Evolutionary conservation across 2,888 invertebrate species (phyloP).

Genomic region (Trachelus tabidus): DNA sequence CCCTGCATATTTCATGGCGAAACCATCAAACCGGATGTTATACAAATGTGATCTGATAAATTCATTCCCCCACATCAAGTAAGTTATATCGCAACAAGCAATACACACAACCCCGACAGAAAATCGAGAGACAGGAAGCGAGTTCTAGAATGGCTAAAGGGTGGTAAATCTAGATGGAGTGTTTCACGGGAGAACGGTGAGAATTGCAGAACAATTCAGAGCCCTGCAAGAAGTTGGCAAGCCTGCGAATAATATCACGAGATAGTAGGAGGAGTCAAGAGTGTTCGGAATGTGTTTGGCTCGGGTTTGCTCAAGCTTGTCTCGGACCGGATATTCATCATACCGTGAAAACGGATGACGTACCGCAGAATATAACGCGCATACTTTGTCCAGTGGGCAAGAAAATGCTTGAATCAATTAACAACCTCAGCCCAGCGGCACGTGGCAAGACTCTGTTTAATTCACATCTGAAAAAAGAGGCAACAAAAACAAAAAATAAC

Average conservation of each 20-base stretch:
- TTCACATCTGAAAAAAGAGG: background rate
- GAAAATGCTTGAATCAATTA: background rate
- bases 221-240: conserved; percentile 25
- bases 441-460: background rate
- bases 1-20: background rate
- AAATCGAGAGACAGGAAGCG: background rate
- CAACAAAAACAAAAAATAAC: conserved; percentile 35
- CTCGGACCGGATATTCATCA: background rate
- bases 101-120: background rate
- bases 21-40: background rate
- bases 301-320: background rate
- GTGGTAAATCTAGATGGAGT: background rate
- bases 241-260: conserved; percentile 15
- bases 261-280: background rate
- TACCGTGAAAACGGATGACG: background rate
- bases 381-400: background rate
- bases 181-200: background rate
- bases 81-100: background rate
- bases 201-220: conserved; percentile 21
- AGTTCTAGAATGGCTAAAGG: background rate
- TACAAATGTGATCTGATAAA: background rate
- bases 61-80: background rate
- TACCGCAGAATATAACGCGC: background rate
- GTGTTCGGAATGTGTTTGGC: conserved; percentile 10
- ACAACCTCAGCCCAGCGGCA: conserved; percentile 12